Conservation (phyloP, 1,140 invertebrate species). For the Aphaenogaster rudis region DNA sequence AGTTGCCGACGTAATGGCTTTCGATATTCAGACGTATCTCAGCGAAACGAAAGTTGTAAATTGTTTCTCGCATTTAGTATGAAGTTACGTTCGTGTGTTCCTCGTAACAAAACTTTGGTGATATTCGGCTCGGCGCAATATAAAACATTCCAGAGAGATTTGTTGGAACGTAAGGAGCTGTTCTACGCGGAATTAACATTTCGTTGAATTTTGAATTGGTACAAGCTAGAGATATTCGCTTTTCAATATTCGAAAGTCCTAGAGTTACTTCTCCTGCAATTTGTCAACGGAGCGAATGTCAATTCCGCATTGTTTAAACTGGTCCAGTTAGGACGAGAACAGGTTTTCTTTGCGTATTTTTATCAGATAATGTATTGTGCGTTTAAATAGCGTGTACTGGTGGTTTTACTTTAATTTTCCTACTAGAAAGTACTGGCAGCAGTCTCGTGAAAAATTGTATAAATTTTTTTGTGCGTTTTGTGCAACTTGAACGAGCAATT, state of each 20-base stretch:
- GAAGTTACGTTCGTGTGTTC: conserved; percentile 19
- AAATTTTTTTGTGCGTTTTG: conserved; percentile 25
- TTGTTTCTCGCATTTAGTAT: conserved; percentile 21
- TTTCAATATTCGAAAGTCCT: not conserved
- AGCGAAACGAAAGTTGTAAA: conserved; percentile 12
- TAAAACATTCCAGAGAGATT: conserved; percentile 53
- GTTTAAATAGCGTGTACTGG: conserved; percentile 1
- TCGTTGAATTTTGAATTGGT: conserved; percentile 9
- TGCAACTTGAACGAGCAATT: conserved; percentile 26
- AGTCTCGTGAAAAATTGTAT: conserved; percentile 15
- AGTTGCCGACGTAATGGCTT: not conserved
- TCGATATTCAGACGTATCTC: conserved; percentile 8
- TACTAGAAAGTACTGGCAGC: conserved; percentile 8
- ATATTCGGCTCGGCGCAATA: conserved; percentile 19
- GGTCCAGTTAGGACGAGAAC: not conserved
- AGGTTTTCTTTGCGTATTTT: conserved; percentile 11
- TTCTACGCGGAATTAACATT: not conserved
- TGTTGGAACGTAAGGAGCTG: not conserved
- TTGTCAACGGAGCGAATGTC: not conserved
- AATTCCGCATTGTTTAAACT: conserved; percentile 11
- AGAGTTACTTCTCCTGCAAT: conserved; percentile 3
- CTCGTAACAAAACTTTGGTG: conserved; percentile 27
- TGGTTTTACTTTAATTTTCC: conserved; percentile 25
- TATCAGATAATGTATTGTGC: not conserved
- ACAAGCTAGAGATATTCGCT: not conserved